These are phyloP conservation scores for Pangasianodon gigas DNA, from an alignment of 2,113 vertebrate genomes.

Conservation along the genomic window DNA sequence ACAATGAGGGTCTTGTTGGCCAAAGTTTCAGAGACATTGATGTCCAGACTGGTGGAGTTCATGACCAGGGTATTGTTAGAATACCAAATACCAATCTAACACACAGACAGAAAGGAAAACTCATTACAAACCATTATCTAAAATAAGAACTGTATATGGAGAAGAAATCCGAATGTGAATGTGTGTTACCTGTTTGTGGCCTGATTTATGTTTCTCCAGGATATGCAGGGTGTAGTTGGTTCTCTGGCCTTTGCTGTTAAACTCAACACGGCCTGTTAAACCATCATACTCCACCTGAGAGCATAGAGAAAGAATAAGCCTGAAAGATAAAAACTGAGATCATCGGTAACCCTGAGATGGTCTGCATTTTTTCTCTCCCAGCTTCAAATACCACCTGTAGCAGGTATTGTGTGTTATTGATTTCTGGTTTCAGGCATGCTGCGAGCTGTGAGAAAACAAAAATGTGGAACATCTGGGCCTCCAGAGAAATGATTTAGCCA, in stretches of 20 bases:
- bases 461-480: neutral
- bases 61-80: slow-evolving; percentile 88
- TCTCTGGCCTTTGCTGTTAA: slow-evolving; percentile 94
- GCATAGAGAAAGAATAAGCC: neutral
- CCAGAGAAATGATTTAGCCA: neutral
- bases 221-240: slow-evolving; percentile 89
- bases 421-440: neutral
- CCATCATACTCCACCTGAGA: slow-evolving; percentile 89
- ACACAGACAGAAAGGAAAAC: slow-evolving; percentile 25
- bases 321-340: neutral
- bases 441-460: neutral
- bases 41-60: slow-evolving; percentile 85
- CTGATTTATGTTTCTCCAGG: slow-evolving; percentile 82
- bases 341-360: neutral
- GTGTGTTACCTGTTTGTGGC: slow-evolving; percentile 81
- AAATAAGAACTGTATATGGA: slow-evolving; percentile 58
- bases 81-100: slow-evolving; percentile 86
- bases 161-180: slow-evolving; percentile 47
- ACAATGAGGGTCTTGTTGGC: slow-evolving; percentile 87
- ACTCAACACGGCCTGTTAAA: slow-evolving; percentile 86
- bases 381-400: no score
- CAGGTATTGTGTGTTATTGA: neutral
- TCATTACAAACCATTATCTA: neutral
- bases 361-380: neutral
- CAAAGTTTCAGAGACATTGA: slow-evolving; percentile 82